Evolutionary conservation across 2,888 invertebrate species (phyloP).

Genomic region (Parthenolecanium corni): DNA sequence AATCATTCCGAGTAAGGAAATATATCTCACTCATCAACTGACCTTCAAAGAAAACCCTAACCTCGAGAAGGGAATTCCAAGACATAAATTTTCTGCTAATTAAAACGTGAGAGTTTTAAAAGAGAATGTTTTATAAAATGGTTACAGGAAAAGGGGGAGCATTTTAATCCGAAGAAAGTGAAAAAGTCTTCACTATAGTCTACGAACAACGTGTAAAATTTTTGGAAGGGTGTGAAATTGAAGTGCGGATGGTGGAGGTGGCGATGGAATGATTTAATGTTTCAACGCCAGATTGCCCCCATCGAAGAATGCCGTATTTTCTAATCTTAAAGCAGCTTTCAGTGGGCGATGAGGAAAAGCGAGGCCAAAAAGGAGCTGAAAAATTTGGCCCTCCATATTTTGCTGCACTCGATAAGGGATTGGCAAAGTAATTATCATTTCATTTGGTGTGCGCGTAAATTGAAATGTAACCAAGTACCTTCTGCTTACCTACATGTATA

Average conservation of each 20-base stretch:
- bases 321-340: no score
- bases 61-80: not conserved
- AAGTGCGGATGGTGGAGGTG: slow-evolving; percentile 9
- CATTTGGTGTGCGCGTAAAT: not conserved
- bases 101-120: slow-evolving; percentile 12
- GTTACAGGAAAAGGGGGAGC: no score
- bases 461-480: not conserved
- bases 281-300: slow-evolving; percentile 19
- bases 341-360: no score
- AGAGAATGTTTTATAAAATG: not conserved
- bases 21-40: no score
- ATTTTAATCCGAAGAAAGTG: not conserved
- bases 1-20: no score
- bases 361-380: no score
- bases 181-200: not conserved
- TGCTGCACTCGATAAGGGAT: slow-evolving; percentile 12
- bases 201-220: not conserved
- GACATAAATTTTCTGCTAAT: slow-evolving; percentile 25
- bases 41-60: no score
- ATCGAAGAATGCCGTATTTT: slow-evolving; percentile 9
- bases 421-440: slow-evolving; percentile 20
- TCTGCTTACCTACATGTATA: no score
- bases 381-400: not conserved
- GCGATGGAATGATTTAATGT: slow-evolving; percentile 26
- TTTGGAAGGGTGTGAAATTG: slow-evolving; percentile 17